Base-by-base conservation (phyloP, 2,113 vertebrate genomes). In the Epinephelus cyanopodus region DNA sequence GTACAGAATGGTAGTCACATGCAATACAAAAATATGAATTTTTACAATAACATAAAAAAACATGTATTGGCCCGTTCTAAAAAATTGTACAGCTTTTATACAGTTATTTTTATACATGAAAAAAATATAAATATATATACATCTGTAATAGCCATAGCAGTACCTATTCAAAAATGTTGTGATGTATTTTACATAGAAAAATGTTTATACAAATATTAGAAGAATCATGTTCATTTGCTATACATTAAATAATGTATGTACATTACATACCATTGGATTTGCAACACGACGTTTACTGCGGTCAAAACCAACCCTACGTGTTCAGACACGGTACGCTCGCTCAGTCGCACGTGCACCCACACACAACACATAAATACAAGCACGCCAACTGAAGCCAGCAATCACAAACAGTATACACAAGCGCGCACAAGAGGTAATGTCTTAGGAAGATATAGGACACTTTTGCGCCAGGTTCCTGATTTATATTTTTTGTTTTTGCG, bases 1-100 rank as follows among this genome's bases (percentile, higher is more conserved):
- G 92, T 94, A 95, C 93, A 95, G 90, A 93, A 93, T 92, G 92
- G 90, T 90, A 90, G 78, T 95, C 93, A 95, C 95, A 95, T 95
- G 95, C 95, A 95, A 95, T 96, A 96, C 94, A 96, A 96, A 96
- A 96, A 96, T 96, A 95, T 95, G 91, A 90, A 92, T 94, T 94
- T 94, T 93, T 94, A 95, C 94, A 94, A 70, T 86, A 93, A 95
- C 92, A 93, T 91, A 95, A 94, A 94, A 85, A 94, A 94, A 95
- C 93, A 95, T 90, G 82, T 92, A 92, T 94, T 79, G 91, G 92
- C 92, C 92, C 92, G 90, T 93, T 94, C 90, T 94, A 92, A 92
- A 93, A 73, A 93, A 92, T 74, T 86, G 56, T 93, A 94, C 93
- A 94, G 87, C 89, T 79, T 91, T 90, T 94, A 82, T 92, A 93